These are phyloP conservation scores for Saccopteryx leptura DNA, from an alignment of 2,113 vertebrate genomes.

Conservation along the genomic window DNA sequence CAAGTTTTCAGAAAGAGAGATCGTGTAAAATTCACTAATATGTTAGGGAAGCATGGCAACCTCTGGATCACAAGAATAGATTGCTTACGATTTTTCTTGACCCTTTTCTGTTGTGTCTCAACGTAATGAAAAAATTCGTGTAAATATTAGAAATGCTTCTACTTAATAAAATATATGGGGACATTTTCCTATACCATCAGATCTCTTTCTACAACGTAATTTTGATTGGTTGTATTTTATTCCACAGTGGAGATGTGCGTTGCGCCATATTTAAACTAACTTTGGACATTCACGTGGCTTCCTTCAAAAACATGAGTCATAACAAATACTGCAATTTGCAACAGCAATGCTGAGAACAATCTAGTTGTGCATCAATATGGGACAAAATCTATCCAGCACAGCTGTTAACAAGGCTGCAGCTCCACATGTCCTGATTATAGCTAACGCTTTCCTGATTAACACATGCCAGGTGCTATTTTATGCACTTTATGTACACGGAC, in stretches of 20 bases:
- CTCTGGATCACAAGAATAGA: not conserved
- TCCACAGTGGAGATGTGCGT: not conserved
- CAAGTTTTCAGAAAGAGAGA: not conserved
- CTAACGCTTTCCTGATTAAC: not conserved
- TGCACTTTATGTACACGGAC: not conserved
- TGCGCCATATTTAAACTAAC: not conserved
- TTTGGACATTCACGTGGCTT: not conserved
- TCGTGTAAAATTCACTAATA: not conserved
- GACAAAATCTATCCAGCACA: not conserved
- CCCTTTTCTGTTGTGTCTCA: not conserved
- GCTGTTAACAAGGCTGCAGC: not conserved
- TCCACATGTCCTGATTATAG: not conserved
- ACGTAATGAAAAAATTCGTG: not conserved
- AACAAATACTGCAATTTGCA: not conserved
- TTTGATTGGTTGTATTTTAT: not conserved
- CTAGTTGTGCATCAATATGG: not conserved
- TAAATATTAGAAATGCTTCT: not conserved
- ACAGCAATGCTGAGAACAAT: not conserved
- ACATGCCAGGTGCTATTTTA: not conserved
- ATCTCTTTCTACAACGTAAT: not conserved
- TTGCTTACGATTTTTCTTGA: slow-evolving; percentile 1
- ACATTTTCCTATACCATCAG: not conserved
- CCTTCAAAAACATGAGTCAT: not conserved
- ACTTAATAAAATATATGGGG: not conserved
- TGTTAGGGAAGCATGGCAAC: not conserved